These are phyloP conservation scores for Micromesistius poutassou DNA, from an alignment of 2,797 vertebrate genomes.

Conservation along the genomic window DNA sequence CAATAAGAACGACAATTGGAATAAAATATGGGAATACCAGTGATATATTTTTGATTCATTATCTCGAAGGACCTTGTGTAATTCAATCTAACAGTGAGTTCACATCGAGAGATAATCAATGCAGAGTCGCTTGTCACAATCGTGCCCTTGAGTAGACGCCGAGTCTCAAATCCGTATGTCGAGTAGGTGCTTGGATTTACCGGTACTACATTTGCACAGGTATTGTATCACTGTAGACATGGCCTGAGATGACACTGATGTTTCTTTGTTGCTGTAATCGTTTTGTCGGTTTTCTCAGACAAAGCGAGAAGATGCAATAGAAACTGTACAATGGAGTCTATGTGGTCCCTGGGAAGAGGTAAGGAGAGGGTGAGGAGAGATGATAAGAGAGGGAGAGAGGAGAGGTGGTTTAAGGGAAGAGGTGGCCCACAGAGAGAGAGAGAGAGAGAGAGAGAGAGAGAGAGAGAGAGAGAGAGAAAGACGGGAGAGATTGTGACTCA, in stretches of 20 bases:
- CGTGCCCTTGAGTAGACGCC: background rate
- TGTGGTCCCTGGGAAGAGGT: no score
- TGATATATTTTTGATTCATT: background rate
- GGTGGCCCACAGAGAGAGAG: background rate
- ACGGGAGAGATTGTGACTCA: background rate
- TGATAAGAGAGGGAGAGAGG: no score
- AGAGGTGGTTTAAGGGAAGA: no score
- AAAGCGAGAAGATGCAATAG: background rate
- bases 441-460: constrained; percentile 2
- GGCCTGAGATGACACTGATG: no score
- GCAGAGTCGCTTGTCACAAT: background rate
- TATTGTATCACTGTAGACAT: background rate
- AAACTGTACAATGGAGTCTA: background rate
- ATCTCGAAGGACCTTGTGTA: background rate
- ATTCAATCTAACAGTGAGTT: background rate
- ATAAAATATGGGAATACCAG: background rate
- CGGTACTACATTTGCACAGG: no score
- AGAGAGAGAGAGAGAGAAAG: background rate
- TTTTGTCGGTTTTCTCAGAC: no score
- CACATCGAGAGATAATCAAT: background rate
- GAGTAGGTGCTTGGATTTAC: no score
- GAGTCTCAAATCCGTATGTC: background rate
- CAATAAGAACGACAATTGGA: background rate
- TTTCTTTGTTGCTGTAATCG: no score
- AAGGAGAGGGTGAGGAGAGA: no score